A percentile compares a stretch with the other conserved stretches of the same genome.
Evolutionary conservation across 1,140 invertebrate species (phyloP).

Genomic region (Lanistes nyassanus): DNA sequence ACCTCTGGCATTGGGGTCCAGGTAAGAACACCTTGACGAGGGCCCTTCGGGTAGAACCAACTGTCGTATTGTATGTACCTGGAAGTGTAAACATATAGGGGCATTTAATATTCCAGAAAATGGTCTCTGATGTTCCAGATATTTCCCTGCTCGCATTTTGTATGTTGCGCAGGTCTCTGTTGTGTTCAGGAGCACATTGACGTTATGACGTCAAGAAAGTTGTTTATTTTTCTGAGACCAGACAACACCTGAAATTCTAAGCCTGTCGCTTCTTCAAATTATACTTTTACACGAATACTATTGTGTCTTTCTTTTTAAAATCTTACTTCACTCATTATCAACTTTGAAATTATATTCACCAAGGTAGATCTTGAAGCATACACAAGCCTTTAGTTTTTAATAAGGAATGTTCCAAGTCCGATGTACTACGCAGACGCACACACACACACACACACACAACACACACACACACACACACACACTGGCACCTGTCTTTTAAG

Average conservation of each 20-base stretch:
- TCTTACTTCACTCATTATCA: no score
- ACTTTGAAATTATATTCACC: not conserved
- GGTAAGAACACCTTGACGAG: conserved; percentile 9
- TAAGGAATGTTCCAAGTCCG: not conserved
- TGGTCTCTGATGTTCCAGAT: no score
- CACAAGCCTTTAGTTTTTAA: not conserved
- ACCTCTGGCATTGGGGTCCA: conserved; percentile 24
- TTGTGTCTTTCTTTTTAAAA: no score
- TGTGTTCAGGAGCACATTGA: no score
- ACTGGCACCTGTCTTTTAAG: not conserved
- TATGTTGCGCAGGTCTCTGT: no score
- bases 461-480: not conserved
- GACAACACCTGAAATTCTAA: no score
- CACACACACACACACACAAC: not conserved
- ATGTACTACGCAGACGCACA: not conserved
- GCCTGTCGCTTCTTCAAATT: no score
- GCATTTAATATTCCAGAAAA: not conserved
- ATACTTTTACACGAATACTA: no score
- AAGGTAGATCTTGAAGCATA: not conserved
- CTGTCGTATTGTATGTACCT: conserved; percentile 32
- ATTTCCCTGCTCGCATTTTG: no score
- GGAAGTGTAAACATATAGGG: not conserved
- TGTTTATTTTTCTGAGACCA: no score
- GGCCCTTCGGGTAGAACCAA: conserved; percentile 31
- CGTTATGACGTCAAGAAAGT: no score